Evolutionary conservation across 1,140 invertebrate genomes (phyloP).

Genomic region (Thrips palmi): DNA sequence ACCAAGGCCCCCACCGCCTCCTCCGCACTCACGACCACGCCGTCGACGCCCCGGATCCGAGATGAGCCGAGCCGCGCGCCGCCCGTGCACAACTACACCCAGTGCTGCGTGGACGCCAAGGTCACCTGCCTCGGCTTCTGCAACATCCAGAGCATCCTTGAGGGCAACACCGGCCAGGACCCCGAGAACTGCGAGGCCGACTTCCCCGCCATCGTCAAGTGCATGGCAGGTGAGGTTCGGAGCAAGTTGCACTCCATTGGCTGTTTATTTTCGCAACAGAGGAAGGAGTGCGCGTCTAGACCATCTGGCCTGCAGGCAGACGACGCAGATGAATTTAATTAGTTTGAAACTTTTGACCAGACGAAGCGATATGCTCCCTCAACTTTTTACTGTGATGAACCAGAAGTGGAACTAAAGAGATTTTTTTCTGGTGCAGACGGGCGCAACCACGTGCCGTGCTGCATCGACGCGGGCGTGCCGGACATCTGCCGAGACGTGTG

Average conservation of each 20-base stretch:
- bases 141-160: constrained; percentile 60
- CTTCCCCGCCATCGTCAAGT: constrained; percentile 52
- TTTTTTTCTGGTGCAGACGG: constrained; percentile 32
- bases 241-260: no score
- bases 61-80: no score
- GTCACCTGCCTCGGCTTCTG: constrained; percentile 64
- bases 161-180: constrained; percentile 55
- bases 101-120: constrained; percentile 48
- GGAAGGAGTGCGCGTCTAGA: not conserved
- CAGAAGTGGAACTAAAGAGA: no score
- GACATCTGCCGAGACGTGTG: constrained; percentile 71
- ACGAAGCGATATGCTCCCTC: not conserved
- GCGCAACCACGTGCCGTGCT: constrained; percentile 66
- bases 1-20: no score
- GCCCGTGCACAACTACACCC: constrained; percentile 48
- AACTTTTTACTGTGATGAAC: no score
- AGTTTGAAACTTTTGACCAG: not conserved
- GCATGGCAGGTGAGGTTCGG: constrained; percentile 30
- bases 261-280: not conserved
- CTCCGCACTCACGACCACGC: no score
- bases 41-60: no score
- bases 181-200: constrained; percentile 58
- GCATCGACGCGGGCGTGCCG: constrained; percentile 55
- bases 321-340: no score
- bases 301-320: no score